These are phyloP conservation scores for Drosophila colorata DNA, from an alignment of 2,888 invertebrate genomes.

Conservation along the genomic window DNA sequence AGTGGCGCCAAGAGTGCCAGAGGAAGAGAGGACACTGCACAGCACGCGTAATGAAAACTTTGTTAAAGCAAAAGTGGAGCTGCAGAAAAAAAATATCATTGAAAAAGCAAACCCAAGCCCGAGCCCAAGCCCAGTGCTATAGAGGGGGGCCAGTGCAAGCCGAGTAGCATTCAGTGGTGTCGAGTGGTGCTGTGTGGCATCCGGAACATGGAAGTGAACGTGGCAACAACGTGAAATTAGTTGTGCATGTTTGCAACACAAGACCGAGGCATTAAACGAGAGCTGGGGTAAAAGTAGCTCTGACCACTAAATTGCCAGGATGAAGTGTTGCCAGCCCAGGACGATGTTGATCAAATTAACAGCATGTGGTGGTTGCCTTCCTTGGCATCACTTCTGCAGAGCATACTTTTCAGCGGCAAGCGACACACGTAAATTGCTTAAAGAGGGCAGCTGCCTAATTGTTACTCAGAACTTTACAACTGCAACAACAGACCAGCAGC, in stretches of 20 bases:
- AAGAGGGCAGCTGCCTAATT: constrained; percentile 53
- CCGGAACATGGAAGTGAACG: constrained; percentile 29
- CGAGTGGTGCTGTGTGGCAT: constrained; percentile 45
- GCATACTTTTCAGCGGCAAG: constrained; percentile 54
- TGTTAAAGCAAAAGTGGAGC: constrained; percentile 58
- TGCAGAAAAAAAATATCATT: constrained; percentile 16
- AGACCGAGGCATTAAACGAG: constrained; percentile 51
- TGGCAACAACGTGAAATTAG: constrained; percentile 66
- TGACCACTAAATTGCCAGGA: constrained; percentile 73
- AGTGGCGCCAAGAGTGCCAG: constrained; percentile 15
- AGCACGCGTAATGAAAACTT: constrained; percentile 75
- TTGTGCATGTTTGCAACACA: constrained; percentile 69
- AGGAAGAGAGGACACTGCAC: constrained; percentile 37
- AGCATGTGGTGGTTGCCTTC: constrained; percentile 65
- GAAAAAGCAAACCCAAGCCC: constrained; percentile 4
- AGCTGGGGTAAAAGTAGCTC: constrained; percentile 17
- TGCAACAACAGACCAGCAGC: constrained; percentile 8
- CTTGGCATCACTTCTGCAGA: constrained; percentile 20
- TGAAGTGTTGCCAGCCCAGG: constrained; percentile 50
- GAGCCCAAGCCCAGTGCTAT: background rate
- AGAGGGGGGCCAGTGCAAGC: constrained; percentile 30
- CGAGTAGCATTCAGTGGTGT: constrained; percentile 58
- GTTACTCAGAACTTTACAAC: constrained; percentile 42
- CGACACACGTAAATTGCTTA: constrained; percentile 46
- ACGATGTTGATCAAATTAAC: constrained; percentile 78